These are phyloP conservation scores for Carcharodon carcharias DNA, from an alignment of 2,797 vertebrate species.

Conservation along the genomic window DNA sequence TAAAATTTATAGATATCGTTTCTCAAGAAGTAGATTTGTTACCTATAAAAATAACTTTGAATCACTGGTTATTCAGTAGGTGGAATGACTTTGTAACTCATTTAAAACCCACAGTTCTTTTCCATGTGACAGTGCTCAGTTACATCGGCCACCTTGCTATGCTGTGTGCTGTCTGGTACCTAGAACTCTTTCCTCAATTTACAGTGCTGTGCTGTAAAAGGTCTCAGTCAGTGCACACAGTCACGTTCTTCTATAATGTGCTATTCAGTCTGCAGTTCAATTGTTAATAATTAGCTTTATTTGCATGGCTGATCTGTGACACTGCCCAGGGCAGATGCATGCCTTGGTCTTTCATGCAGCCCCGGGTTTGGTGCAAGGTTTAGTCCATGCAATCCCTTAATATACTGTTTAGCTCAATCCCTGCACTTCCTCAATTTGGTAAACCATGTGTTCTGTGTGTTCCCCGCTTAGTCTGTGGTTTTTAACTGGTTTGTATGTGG, in stretches of 20 bases:
- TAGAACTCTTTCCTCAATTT: background rate
- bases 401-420: background rate
- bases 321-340: background rate
- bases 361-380: background rate
- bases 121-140: background rate
- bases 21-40: background rate
- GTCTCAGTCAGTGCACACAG: background rate
- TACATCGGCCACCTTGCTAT: background rate
- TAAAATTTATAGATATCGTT: background rate
- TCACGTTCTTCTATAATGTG: background rate
- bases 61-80: background rate
- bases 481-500: background rate
- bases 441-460: background rate
- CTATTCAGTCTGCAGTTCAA: background rate
- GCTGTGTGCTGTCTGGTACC: background rate
- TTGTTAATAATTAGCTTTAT: background rate
- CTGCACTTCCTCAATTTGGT: background rate
- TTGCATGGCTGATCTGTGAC: background rate
- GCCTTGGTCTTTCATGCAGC: background rate
- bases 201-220: background rate
- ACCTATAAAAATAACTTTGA: background rate
- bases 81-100: background rate
- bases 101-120: background rate
- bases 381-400: background rate
- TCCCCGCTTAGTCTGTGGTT: background rate